Base-by-base conservation (phyloP, 1,140 invertebrate genomes). In the Meloidogyne floridensis region DNA sequence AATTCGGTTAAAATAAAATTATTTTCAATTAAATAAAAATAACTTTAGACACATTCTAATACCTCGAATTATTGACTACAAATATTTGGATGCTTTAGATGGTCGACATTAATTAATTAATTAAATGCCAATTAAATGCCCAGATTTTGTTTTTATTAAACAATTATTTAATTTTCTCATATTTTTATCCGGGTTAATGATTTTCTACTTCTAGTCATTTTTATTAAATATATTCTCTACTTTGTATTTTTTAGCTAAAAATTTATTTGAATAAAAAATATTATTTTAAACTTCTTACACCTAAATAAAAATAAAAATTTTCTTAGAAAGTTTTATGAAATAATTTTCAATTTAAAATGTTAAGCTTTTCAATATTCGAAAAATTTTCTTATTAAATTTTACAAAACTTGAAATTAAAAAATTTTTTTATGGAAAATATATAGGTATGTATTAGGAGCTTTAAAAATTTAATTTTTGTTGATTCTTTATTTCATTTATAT, bases 11-110 rank as follows among this genome's bases (percentile, higher is more conserved):
- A 72, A 11, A 43, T 75, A 32, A 18, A 10, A n/a, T n/a, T 32
- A n/a, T 72, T 78, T 84, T 47, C 20, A 20, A 69, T 59, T 69
- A 77, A 59, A 53, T n/a, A 20, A 77, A 51, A 80, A 70, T 75
- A 9, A 15, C 83, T 90, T 84, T 89, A 93, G 93, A 87, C 93
- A 93, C 87, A 91, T 91, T 83, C 82, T 93, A 80, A 91, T 93
- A 53, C 92, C 93, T 65, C 87, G 91, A 70, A 85, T 93, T 20
- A 92, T 93, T 75, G 92, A 93, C 85, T 91, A 92, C 70, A 93
- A 92, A 82, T 93, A 92, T 87, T 87, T 93, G 80, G 91, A 93
- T 85, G 93, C 93, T 59, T 88, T 93, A 80, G 93, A 93, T 86
- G 92, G 92, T 65, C 90, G 91, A 81, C 91, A 92, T 85, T 88